Evolutionary conservation across 2,888 invertebrate species (phyloP).

Genomic region (Gymnocheta viridis): DNA sequence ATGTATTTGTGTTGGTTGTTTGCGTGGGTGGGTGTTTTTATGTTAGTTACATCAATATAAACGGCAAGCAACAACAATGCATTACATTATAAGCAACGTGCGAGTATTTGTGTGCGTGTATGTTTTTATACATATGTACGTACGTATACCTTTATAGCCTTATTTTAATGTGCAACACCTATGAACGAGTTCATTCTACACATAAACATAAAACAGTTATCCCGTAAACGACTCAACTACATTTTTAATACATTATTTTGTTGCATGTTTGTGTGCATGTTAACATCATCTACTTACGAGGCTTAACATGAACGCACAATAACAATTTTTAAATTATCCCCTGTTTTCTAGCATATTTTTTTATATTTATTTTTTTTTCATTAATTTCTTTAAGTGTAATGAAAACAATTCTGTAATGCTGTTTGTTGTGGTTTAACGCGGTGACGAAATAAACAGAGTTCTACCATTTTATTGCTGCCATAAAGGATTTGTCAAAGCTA

Average conservation of each 20-base stretch:
- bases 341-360: background rate
- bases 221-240: background rate
- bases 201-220: background rate
- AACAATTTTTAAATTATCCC: conserved; percentile 33
- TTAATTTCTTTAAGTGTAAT: conserved; percentile 12
- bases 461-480: background rate
- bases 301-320: conserved; percentile 37
- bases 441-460: background rate
- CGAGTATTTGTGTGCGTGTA: background rate
- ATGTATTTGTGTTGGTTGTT: background rate
- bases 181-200: background rate
- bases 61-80: background rate
- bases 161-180: background rate
- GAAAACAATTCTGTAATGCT: conserved; percentile 13
- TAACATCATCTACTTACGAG: conserved; percentile 29
- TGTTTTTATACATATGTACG: background rate
- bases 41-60: conserved; percentile 38
- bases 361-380: background rate
- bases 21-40: conserved; percentile 22
- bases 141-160: background rate
- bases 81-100: background rate
- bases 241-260: conserved; percentile 19
- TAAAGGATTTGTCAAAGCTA: background rate
- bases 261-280: conserved; percentile 18
- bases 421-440: background rate